Evolutionary conservation across 2,888 invertebrate species (phyloP).

Genomic region (Aphidoletes aphidimyza): DNA sequence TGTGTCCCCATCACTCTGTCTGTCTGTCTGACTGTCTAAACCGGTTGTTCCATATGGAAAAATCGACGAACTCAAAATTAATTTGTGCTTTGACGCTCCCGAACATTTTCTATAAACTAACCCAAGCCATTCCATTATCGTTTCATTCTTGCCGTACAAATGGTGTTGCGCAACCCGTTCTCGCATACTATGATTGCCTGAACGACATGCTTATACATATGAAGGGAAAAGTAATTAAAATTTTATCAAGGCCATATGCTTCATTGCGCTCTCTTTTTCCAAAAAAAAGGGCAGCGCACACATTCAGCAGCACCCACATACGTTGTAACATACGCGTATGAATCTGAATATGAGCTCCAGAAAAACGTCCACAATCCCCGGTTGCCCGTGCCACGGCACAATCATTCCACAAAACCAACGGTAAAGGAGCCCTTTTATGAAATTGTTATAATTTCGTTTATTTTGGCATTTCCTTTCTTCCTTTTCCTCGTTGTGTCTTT

Average conservation of each 20-base stretch:
- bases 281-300: background rate
- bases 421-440: constrained; percentile 16
- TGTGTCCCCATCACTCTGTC: background rate
- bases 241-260: constrained; percentile 54
- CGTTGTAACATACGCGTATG: constrained; percentile 30
- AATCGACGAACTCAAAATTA: constrained; percentile 37
- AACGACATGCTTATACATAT: constrained; percentile 13
- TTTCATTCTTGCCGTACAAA: too few species aligned
- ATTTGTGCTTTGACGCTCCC: constrained; percentile 49
- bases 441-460: constrained; percentile 6
- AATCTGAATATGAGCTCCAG: background rate
- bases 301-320: background rate
- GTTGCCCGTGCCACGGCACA: background rate
- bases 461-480: background rate
- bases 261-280: constrained; percentile 38
- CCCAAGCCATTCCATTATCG: background rate
- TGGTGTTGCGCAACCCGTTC: background rate
- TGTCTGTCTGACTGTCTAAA: background rate
- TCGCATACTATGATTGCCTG: constrained; percentile 1
- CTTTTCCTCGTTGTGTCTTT: background rate
- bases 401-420: background rate
- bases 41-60: background rate
- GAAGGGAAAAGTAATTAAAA: constrained; percentile 52
- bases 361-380: background rate
- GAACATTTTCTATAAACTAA: constrained; percentile 42